Evolutionary conservation across 2,797 vertebrate species (phyloP), one percentile per base, ranked within the genome.

Genomic region (Lepus townsendii): DNA sequence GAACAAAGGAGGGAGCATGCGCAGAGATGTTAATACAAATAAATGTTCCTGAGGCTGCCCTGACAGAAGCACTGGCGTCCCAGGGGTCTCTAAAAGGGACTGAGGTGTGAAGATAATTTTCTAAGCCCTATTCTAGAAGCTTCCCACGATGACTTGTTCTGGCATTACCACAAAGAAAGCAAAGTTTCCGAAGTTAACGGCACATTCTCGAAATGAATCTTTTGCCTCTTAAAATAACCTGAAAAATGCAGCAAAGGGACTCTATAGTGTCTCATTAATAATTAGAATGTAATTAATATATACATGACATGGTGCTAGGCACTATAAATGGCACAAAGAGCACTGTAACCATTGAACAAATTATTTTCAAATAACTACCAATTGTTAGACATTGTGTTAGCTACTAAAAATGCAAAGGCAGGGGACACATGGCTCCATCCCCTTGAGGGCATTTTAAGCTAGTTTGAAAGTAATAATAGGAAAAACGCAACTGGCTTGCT

Each of bases 101-200:
- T 68, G 83, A 95, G 92, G 87, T 97, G 95, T 93, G 96, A 96
- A 96, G 86, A 97, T 88, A 3, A 93, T 97, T 98, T 98, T 94
- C 96, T 96, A 76, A 90, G 94, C 73, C 91, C 94, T 75, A 1
- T 68, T 95, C 47, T 66, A 86, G 75, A 35, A 63, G 88, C 85
- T 96, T 96, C 97, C 71, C 20, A 3, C 35, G 86, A 57, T 90
- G 54, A 54, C n/a, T 54, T 79, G 76, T 92, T 26, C 95, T 76
- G 89, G 90, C 66, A 54, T 69, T 79, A 17, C 75, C 94, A 88
- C 95, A 95, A 95, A 97, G 91, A 97, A 97, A 97, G 66, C 91
- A 52, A 96, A 52, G 83, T 90, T 96, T 97, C 78, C 27, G 94
- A 94, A 63, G 71, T 80, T 91, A 79, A 94, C 16, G 71, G 35